Evolutionary conservation across 2,888 invertebrate species (phyloP).

Genomic region (Imbricaverruca yamaguchii): DNA sequence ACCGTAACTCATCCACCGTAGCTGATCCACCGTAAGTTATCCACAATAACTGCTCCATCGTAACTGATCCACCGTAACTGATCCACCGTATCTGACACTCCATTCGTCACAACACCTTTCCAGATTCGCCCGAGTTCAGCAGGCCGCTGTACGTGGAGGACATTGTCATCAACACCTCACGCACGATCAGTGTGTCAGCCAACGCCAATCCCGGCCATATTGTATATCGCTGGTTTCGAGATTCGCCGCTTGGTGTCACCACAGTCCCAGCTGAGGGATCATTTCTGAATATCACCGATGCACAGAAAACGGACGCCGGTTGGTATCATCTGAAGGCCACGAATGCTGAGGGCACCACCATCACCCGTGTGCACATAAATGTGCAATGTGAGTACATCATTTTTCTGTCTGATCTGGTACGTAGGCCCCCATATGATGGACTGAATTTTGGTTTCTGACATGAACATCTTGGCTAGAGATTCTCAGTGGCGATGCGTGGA

Average conservation of each 20-base stretch:
- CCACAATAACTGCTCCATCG: too few relatives aligned
- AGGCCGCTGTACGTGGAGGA: constrained; percentile 23
- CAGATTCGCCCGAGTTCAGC: background rate
- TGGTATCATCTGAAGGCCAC: constrained; percentile 31
- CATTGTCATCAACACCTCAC: constrained; percentile 29
- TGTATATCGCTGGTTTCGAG: constrained; percentile 22
- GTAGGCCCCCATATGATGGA: too few relatives aligned
- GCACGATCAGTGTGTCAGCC: constrained; percentile 30
- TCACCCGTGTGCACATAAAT: constrained; percentile 29
- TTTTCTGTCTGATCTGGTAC: too few relatives aligned
- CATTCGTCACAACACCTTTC: background rate
- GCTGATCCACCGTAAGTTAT: too few relatives aligned
- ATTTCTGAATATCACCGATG: constrained; percentile 27
- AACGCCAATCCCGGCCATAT: constrained; percentile 30
- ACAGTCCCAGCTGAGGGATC: constrained; percentile 29
- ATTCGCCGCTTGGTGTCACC: constrained; percentile 1
- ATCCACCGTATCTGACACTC: too few relatives aligned
- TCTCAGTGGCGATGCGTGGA: too few relatives aligned
- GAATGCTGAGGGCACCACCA: constrained; percentile 30
- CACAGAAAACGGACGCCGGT: constrained; percentile 28
- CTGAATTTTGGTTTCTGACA: too few relatives aligned
- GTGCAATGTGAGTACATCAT: constrained; percentile 29
- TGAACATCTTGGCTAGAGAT: too few relatives aligned
- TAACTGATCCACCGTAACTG: too few relatives aligned
- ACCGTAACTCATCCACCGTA: too few relatives aligned